phyloP scores from a whole-genome alignment of 2,797 vertebrate genomes.

The Clarias laeviceps region DNA sequence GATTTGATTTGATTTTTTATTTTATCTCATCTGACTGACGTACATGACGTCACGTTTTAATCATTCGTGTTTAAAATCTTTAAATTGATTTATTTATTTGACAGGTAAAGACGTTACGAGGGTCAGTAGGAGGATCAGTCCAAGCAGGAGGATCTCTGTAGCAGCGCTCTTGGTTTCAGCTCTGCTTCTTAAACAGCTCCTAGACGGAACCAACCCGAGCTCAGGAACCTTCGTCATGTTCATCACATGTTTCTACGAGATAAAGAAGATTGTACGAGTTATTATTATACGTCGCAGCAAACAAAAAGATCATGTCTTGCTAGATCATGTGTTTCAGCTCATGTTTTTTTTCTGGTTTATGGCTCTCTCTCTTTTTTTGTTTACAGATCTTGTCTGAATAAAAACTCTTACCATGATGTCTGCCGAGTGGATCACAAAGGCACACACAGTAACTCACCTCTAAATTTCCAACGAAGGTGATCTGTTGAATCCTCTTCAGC shows the following conservation, averaged over 20 bases:
- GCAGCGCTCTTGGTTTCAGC: background rate
- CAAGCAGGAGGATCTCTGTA: slow-evolving; percentile 5
- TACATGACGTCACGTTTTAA: background rate
- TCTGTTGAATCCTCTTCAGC: slow-evolving; percentile 61
- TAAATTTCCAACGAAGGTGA: accelerated
- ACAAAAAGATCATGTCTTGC: background rate
- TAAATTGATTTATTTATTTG: too few species aligned
- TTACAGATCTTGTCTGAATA: background rate
- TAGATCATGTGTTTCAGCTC: background rate
- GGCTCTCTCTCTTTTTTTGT: background rate
- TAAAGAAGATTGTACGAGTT: background rate
- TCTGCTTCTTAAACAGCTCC: slow-evolving; percentile 10
- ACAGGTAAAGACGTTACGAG: background rate
- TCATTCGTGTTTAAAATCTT: background rate
- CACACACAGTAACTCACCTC: slow-evolving; percentile 59
- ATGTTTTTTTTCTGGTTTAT: background rate
- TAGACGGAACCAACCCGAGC: background rate
- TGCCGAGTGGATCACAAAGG: background rate
- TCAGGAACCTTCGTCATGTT: slow-evolving; percentile 8
- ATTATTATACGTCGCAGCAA: background rate
- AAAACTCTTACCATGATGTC: background rate
- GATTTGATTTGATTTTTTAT: too few species aligned
- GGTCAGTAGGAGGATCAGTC: background rate
- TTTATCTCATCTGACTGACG: background rate
- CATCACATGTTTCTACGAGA: background rate